Percentiles rank a stretch among this genome's conserved stretches.
phyloP scores from a whole-genome alignment of 1,140 invertebrate species.

The Camponotus floridanus region DNA sequence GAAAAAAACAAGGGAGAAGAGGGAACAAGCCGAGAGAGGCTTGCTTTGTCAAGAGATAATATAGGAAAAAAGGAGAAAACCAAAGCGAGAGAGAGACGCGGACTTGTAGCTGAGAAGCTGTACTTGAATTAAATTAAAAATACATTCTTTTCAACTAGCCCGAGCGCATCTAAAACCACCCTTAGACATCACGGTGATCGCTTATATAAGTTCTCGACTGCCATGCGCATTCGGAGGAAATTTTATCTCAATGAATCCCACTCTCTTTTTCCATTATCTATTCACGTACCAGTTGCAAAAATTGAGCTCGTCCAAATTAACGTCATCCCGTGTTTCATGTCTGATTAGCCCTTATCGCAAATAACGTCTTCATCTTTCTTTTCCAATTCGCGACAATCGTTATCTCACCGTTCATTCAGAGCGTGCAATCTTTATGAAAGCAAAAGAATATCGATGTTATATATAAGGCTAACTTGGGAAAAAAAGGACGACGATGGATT shows the following conservation, averaged over 20 bases:
- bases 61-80: slow-evolving; percentile 10
- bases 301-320: too few relatives aligned
- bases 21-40: slow-evolving; percentile 26
- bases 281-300: not conserved
- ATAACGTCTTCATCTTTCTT: too few relatives aligned
- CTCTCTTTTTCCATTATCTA: slow-evolving; percentile 1
- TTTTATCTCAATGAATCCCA: slow-evolving; percentile 33
- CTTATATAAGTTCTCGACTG: slow-evolving; percentile 32
- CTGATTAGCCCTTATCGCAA: too few relatives aligned
- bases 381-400: not conserved
- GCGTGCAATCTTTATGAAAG: slow-evolving; percentile 23
- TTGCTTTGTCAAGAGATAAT: slow-evolving; percentile 58
- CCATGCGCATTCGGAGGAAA: slow-evolving; percentile 10
- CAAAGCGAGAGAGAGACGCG: not conserved
- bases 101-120: slow-evolving; percentile 29
- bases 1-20: slow-evolving; percentile 44
- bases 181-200: slow-evolving; percentile 1
- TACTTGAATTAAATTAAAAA: slow-evolving; percentile 66
- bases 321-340: too few relatives aligned
- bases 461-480: not conserved
- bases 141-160: slow-evolving; percentile 56
- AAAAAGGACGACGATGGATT: slow-evolving; percentile 14
- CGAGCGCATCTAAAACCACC: slow-evolving; percentile 8
- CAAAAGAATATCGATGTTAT: not conserved
- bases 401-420: not conserved